These are phyloP conservation scores for Pelobates fuscus DNA, from an alignment of 2,113 vertebrate genomes.

Conservation along the genomic window DNA sequence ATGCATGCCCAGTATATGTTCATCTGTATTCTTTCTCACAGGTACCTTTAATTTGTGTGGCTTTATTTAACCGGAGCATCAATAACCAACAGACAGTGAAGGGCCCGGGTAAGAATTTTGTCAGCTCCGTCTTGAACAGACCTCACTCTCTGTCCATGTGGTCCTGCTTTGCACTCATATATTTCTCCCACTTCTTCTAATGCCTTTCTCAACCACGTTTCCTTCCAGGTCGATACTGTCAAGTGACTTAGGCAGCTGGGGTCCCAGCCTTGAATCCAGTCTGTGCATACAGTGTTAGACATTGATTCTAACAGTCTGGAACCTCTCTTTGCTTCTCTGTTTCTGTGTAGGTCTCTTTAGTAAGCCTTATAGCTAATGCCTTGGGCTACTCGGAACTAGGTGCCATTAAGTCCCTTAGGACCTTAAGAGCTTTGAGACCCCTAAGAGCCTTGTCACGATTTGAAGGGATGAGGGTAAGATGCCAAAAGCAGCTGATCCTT, in stretches of 20 bases:
- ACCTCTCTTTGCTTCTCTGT: constrained; percentile 87
- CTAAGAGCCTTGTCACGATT: constrained; percentile 99
- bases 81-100: constrained; percentile 86
- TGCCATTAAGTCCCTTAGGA: constrained; percentile 99
- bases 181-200: constrained; percentile 67
- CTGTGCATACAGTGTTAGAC: constrained; percentile 84
- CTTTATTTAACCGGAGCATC: constrained; percentile 97
- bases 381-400: constrained; percentile 99
- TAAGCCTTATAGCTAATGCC: constrained; percentile 99
- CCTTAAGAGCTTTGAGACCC: constrained; percentile 99
- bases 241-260: constrained; percentile 82
- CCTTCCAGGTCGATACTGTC: constrained; percentile 94
- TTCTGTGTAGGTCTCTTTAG: constrained; percentile 99
- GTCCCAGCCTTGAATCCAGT: constrained; percentile 72
- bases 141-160: constrained; percentile 71
- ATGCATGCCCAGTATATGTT: constrained; percentile 76
- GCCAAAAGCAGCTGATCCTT: constrained; percentile 97
- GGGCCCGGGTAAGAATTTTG: constrained; percentile 99
- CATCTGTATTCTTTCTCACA: constrained; percentile 99
- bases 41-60: constrained; percentile 99
- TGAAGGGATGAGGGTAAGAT: constrained; percentile 99
- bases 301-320: constrained; percentile 97
- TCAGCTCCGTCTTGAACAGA: constrained; percentile 79
- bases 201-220: constrained; percentile 88
- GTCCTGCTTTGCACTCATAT: constrained; percentile 69